Evolutionary conservation across 2,113 vertebrate species (phyloP).

Genomic region (Podarcis cretensis): DNA sequence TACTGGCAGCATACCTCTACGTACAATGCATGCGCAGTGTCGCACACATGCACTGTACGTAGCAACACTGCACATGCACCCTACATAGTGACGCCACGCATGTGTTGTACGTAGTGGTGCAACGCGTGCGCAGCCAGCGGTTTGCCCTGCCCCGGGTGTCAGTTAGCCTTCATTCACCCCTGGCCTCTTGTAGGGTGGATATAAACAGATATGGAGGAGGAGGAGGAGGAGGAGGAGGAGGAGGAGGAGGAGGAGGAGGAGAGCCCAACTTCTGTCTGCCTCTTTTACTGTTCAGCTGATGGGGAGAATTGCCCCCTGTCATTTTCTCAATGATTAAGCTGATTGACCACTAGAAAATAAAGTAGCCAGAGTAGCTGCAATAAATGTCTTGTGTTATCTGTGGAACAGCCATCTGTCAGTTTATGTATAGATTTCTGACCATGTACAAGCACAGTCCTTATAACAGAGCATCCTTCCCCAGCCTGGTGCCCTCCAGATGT

Average conservation of each 20-base stretch:
- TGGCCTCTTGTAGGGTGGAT: not conserved
- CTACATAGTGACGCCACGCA: too few relatives aligned
- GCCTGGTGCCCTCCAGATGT: not conserved
- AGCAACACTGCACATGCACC: too few relatives aligned
- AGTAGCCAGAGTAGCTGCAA: not conserved
- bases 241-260: not conserved
- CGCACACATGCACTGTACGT: too few relatives aligned
- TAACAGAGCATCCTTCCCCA: too few relatives aligned
- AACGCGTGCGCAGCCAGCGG: too few relatives aligned
- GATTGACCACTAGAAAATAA: not conserved
- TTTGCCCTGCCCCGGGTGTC: too few relatives aligned
- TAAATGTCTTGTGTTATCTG: fast-evolving
- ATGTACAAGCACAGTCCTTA: not conserved
- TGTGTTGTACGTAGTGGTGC: too few relatives aligned
- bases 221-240: not conserved
- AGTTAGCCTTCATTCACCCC: too few relatives aligned
- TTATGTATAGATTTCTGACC: not conserved
- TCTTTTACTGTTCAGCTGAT: not conserved
- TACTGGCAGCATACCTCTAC: too few relatives aligned
- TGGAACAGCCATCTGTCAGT: not conserved
- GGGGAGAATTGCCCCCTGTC: not conserved
- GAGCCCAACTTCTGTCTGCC: not conserved
- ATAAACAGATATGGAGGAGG: too few relatives aligned
- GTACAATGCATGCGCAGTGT: too few relatives aligned
- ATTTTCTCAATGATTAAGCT: not conserved